A percentile compares a stretch with the other conserved stretches of the same genome.
phyloP scores from a whole-genome alignment of 2,888 invertebrate genomes.

The Ophraella communa region DNA sequence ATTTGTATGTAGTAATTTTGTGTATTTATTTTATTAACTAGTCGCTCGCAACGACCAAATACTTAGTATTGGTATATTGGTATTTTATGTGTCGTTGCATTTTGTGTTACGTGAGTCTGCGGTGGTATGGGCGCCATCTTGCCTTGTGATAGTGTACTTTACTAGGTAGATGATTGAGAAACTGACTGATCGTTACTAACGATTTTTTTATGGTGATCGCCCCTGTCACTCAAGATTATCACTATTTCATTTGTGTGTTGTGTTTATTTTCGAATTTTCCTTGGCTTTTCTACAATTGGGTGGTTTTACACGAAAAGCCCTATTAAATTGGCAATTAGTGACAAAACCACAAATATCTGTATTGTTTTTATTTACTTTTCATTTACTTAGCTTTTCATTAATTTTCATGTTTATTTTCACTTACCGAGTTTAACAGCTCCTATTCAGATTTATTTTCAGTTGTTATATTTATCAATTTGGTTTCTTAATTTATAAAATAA shows the following conservation, averaged over 20 bases:
- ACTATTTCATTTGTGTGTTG: conserved; percentile 56
- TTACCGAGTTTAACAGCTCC: conserved; percentile 21
- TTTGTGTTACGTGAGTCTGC: conserved; percentile 45
- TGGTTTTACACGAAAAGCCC: conserved; percentile 58
- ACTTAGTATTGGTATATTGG: conserved; percentile 38
- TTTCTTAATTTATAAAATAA: conserved; percentile 42
- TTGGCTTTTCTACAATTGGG: conserved; percentile 52
- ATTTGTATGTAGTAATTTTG: conserved; percentile 58
- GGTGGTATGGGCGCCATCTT: conserved; percentile 45
- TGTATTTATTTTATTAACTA: conserved; percentile 55
- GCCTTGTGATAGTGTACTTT: conserved; percentile 50
- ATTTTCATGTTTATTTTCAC: conserved; percentile 31
- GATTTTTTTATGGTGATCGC: conserved; percentile 39
- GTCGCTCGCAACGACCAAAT: conserved; percentile 52
- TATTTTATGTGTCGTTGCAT: conserved; percentile 47
- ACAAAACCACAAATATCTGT: conserved; percentile 55
- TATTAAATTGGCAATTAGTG: conserved; percentile 54
- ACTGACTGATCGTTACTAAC: conserved; percentile 43
- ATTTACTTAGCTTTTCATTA: conserved; percentile 33
- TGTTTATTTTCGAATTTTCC: conserved; percentile 51
- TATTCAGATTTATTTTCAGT: conserved; percentile 41
- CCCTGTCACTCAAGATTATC: conserved; percentile 45
- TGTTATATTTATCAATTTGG: conserved; percentile 47
- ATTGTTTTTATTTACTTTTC: conserved; percentile 19
- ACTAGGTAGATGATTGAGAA: conserved; percentile 38